Conservation (phyloP, 2,797 vertebrate genomes). For the Thamnophis elegans region DNA sequence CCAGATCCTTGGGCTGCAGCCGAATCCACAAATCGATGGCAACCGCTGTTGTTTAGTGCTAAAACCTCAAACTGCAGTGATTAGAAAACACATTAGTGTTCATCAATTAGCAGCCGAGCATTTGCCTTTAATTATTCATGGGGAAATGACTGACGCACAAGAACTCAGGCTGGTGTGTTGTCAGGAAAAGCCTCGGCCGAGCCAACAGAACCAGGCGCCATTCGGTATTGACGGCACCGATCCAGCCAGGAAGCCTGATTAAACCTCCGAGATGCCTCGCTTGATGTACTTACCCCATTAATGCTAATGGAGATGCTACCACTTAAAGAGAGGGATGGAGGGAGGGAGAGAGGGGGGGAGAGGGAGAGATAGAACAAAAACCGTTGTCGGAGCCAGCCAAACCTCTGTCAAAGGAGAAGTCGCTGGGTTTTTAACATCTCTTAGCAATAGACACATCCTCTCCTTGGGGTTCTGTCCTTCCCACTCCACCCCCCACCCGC, state of each 20-base stretch:
- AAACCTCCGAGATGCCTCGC: slow-evolving; percentile 88
- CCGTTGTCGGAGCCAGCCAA: slow-evolving; percentile 49
- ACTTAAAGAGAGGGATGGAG: slow-evolving; percentile 43
- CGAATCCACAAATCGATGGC: slow-evolving; percentile 86
- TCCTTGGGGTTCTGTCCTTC: slow-evolving; percentile 58
- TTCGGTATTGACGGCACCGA: slow-evolving; percentile 85
- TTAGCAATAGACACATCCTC: slow-evolving; percentile 60
- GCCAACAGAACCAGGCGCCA: slow-evolving; percentile 94
- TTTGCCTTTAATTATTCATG: slow-evolving; percentile 98
- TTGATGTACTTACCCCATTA: slow-evolving; percentile 74
- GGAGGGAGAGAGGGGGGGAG: too few species aligned
- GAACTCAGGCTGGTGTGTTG: slow-evolving; percentile 83
- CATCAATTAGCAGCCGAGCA: slow-evolving; percentile 98
- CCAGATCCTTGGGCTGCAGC: slow-evolving; percentile 65
- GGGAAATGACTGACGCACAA: slow-evolving; percentile 79
- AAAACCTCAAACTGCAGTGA: slow-evolving; percentile 98
- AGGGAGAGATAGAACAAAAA: background rate
- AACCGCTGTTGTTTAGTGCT: slow-evolving; percentile 94
- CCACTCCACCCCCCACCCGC: background rate
- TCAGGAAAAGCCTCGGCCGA: slow-evolving; percentile 83
- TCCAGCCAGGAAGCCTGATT: slow-evolving; percentile 93
- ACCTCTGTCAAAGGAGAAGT: slow-evolving; percentile 62
- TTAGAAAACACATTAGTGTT: slow-evolving; percentile 99
- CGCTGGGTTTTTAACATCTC: slow-evolving; percentile 64
- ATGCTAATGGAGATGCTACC: slow-evolving; percentile 75